A percentile compares a stretch with the other conserved stretches of the same genome.
Evolutionary conservation across 2,888 invertebrate genomes (phyloP).

Genomic region (Drosophila kokeensis): DNA sequence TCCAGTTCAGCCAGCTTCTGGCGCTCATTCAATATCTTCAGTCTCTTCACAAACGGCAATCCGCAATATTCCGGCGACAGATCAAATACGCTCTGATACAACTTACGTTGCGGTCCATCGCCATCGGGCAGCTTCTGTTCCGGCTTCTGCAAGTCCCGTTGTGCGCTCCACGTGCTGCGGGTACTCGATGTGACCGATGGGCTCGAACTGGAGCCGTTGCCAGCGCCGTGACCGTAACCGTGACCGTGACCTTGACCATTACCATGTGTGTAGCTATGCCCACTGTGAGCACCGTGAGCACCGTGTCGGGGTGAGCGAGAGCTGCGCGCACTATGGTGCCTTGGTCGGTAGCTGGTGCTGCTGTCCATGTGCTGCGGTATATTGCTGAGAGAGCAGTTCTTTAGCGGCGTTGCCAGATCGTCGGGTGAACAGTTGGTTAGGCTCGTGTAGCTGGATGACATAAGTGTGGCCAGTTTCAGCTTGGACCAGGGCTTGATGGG

Average conservation of each 20-base stretch:
- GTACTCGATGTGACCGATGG: constrained; percentile 50
- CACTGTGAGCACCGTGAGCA: not conserved
- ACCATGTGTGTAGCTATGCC: constrained; percentile 31
- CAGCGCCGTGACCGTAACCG: not conserved
- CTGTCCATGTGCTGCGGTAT: constrained; percentile 72
- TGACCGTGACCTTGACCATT: constrained; percentile 29
- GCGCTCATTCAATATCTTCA: constrained; percentile 94
- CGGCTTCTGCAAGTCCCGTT: constrained; percentile 63
- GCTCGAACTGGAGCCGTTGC: constrained; percentile 57
- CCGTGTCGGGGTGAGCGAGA: constrained; percentile 62
- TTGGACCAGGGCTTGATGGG: constrained; percentile 90
- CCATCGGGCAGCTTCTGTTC: constrained; percentile 67
- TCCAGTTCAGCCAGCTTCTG: constrained; percentile 94
- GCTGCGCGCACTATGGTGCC: constrained; percentile 69
- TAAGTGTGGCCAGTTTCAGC: constrained; percentile 89
- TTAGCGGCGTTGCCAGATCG: constrained; percentile 70
- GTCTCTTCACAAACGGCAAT: constrained; percentile 93
- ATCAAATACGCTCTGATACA: constrained; percentile 94
- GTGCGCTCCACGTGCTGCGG: constrained; percentile 51
- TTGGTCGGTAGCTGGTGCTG: constrained; percentile 16
- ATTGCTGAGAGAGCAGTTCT: constrained; percentile 78
- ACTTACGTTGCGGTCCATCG: constrained; percentile 85
- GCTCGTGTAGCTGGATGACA: constrained; percentile 84
- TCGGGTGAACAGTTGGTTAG: constrained; percentile 82
- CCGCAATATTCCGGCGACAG: constrained; percentile 94